phyloP scores from a whole-genome alignment of 2,888 invertebrate species.

The Clanis bilineata region DNA sequence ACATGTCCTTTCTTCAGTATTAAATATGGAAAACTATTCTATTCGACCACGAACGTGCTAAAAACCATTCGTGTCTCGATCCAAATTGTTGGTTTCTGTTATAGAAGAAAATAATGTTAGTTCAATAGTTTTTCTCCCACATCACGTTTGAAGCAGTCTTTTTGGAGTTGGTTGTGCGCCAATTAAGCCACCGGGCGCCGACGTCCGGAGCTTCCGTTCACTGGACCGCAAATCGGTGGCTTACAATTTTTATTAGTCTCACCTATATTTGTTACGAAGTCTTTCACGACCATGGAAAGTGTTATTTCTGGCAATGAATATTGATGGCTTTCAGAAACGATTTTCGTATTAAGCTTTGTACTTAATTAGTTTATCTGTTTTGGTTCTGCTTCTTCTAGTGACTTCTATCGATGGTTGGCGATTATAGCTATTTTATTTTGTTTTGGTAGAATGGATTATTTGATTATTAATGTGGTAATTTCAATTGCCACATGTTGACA shows the following conservation, averaged over 20 bases:
- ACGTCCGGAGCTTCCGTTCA: slow-evolving; percentile 53
- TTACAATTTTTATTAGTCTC: slow-evolving; percentile 41
- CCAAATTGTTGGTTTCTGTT: background rate
- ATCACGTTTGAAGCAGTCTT: slow-evolving; percentile 47
- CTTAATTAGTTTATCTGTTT: no score
- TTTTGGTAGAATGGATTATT: no score
- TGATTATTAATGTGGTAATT: background rate
- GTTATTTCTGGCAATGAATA: background rate
- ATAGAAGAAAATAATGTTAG: background rate
- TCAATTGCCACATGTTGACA: background rate
- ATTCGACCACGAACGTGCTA: no score
- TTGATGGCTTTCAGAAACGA: background rate
- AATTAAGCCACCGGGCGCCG: slow-evolving; percentile 67
- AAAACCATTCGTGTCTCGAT: background rate
- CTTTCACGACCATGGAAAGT: background rate
- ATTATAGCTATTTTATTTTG: no score
- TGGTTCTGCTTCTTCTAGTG: no score
- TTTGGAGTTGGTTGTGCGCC: slow-evolving; percentile 67
- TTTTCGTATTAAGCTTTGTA: background rate
- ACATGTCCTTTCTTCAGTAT: no score
- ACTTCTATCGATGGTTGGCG: no score
- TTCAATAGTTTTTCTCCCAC: slow-evolving; percentile 28
- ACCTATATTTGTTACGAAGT: background rate
- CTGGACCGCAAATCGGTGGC: slow-evolving; percentile 45
- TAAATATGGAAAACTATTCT: no score